Base-by-base conservation (phyloP, 2,888 invertebrate species). In the Cryptocheilus praepositus region DNA sequence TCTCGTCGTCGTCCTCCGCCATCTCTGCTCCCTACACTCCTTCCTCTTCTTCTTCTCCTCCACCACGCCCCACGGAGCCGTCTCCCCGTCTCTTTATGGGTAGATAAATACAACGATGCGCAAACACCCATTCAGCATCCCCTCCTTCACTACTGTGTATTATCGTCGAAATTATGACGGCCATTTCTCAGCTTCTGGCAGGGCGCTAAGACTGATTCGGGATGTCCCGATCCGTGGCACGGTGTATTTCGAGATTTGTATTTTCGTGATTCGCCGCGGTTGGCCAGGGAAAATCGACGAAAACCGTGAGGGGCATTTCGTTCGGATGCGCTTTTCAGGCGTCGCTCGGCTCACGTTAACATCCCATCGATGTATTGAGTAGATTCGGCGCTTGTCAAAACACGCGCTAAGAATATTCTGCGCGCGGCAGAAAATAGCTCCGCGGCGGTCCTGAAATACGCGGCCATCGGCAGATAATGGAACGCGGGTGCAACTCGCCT, bases 371-470 rank as follows among this genome's bases (percentile, higher is more conserved):
- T 71, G 64, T 64, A 70, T 73, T 55, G 64, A 69, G 73, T 72
- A 53, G 63, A 56, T 70, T 64, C 52, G 71, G 51, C 51, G 73
- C 72, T 69, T 73, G 72, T 73, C 75, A 74, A 78, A 77, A 72
- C 67, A 73, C 56, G 45, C 43, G 56, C 73, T 46, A 65, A 73
- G 74, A 78, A 80, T 80, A 78, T 46, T 60, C 55, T 18, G 22
- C 22, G 59, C 28, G 51, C 44, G 70, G 56, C 61, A 61, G 64
- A 73, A 36, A 79, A 79, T 79, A 79, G 79, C 58, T 45, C 11
- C 46, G 28, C 59, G 61, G 49, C 16, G 36, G 2, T 55, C 71
- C 59, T 16, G 57, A 79, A 79, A 79, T 79, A 79, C 64, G 21
- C 21, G 68, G 58, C 36, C 63, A 73, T 76, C 70, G 73, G 71